Percentiles rank a stretch among this genome's conserved stretches.
Conservation (phyloP, 2,888 invertebrate species). For the Caenorhabditis uteleia region DNA sequence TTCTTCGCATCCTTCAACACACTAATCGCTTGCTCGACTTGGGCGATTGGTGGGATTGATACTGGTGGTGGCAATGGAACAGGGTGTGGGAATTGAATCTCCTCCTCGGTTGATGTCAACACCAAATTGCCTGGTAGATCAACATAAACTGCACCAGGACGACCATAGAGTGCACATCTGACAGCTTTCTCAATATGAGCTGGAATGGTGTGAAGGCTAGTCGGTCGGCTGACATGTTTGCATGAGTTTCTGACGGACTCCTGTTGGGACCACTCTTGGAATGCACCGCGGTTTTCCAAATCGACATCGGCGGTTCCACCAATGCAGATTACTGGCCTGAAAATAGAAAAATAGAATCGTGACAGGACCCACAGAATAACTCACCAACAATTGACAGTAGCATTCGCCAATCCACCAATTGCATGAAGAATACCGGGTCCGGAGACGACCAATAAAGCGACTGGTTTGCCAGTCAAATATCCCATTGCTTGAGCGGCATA, state of each 20-base stretch:
- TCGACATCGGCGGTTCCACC: slow-evolving; percentile 89
- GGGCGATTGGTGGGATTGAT: slow-evolving; percentile 78
- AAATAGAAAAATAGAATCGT: slow-evolving; percentile 15
- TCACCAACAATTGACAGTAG: slow-evolving; percentile 92
- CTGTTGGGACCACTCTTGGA: slow-evolving; percentile 87
- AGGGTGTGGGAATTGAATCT: slow-evolving; percentile 36
- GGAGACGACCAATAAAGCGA: slow-evolving; percentile 87
- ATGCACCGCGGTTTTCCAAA: slow-evolving; percentile 87
- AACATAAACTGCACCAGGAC: slow-evolving; percentile 88
- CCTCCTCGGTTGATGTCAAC: slow-evolving; percentile 45
- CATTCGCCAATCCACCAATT: slow-evolving; percentile 93
- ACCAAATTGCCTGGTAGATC: slow-evolving; percentile 86
- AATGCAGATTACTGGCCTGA: slow-evolving; percentile 84
- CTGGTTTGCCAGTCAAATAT: slow-evolving; percentile 80
- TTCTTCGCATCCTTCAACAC: slow-evolving; percentile 78
- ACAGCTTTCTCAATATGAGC: slow-evolving; percentile 75
- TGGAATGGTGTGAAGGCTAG: slow-evolving; percentile 73
- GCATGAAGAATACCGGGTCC: slow-evolving; percentile 93
- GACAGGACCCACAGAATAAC: neutral
- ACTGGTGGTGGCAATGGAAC: slow-evolving; percentile 75
- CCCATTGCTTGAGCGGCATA: slow-evolving; percentile 97
- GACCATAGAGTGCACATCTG: slow-evolving; percentile 81
- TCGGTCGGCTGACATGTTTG: slow-evolving; percentile 89
- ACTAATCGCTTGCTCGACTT: slow-evolving; percentile 79
- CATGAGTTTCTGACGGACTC: slow-evolving; percentile 86